Percentiles rank a stretch among this genome's conserved stretches.
These are phyloP conservation scores for Oreochromis aureus DNA, from an alignment of 2,113 vertebrate species.

Conservation along the genomic window DNA sequence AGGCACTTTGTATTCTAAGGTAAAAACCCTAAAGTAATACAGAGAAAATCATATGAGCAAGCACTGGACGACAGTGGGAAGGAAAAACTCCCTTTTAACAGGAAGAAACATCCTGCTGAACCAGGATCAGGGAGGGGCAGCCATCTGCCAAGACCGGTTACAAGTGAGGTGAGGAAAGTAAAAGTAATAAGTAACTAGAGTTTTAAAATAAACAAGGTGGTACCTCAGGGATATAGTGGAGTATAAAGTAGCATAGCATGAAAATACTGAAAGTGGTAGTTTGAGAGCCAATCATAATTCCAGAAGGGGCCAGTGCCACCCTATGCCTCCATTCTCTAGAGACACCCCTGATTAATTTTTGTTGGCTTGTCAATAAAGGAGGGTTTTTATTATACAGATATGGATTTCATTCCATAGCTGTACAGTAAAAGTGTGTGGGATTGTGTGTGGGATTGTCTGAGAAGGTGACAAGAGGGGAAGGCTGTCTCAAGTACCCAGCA, in stretches of 20 bases:
- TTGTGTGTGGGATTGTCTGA: not conserved
- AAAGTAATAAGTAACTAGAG: not conserved
- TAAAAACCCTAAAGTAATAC: not conserved
- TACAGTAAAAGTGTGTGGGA: not conserved
- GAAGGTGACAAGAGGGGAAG: not conserved
- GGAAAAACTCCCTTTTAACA: not conserved
- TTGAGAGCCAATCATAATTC: not conserved
- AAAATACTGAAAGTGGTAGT: not conserved
- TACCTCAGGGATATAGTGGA: not conserved
- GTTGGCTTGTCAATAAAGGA: conserved; percentile 29
- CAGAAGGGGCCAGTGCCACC: not conserved
- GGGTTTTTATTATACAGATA: not conserved
- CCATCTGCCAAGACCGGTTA: not conserved
- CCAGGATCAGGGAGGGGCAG: not conserved
- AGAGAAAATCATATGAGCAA: not conserved
- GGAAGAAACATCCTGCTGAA: not conserved
- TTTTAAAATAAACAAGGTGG: not conserved
- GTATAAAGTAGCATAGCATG: not conserved
- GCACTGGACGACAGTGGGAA: not conserved
- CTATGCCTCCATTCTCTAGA: not conserved
- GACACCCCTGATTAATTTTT: not conserved
- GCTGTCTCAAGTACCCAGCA: not conserved
- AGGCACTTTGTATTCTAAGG: not conserved
- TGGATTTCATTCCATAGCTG: not conserved
- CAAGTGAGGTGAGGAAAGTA: not conserved